phyloP scores from a whole-genome alignment of 2,888 invertebrate species.

The Luperina nickerlii region DNA sequence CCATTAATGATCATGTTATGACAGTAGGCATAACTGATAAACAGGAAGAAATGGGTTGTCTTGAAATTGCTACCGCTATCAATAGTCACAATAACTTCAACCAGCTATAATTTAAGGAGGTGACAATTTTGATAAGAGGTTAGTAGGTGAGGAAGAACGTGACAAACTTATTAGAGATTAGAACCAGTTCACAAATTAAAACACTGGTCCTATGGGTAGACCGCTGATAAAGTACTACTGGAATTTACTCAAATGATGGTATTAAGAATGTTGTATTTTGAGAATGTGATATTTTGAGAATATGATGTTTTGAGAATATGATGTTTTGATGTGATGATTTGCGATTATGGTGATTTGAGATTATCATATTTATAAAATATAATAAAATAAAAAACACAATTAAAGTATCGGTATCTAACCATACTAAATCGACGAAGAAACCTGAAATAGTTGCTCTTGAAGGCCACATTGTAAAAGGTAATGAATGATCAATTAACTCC shows the following conservation, averaged over 20 bases:
- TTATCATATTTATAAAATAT: too few species aligned
- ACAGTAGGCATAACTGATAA: not conserved
- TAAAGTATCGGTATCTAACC: not conserved
- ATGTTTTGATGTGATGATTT: too few species aligned
- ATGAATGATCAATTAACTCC: not conserved
- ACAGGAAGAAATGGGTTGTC: slow-evolving; percentile 6
- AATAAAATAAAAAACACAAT: too few species aligned
- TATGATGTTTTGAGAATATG: too few species aligned
- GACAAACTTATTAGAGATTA: not conserved
- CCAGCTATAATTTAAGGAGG: not conserved
- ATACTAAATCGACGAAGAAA: not conserved
- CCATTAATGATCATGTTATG: not conserved
- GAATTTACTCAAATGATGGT: too few species aligned
- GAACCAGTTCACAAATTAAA: not conserved
- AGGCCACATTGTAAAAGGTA: not conserved
- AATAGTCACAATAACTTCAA: not conserved
- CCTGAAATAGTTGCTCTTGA: not conserved
- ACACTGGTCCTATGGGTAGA: not conserved
- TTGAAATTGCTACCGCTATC: slow-evolving; percentile 10
- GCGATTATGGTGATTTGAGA: too few species aligned
- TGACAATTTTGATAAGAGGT: not conserved
- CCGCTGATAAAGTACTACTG: not conserved
- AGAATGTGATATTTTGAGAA: too few species aligned
- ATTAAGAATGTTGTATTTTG: too few species aligned
- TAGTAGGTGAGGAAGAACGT: too few species aligned